Base-by-base conservation (phyloP, 2,888 invertebrate species). In the Sminthurides aquaticus region DNA sequence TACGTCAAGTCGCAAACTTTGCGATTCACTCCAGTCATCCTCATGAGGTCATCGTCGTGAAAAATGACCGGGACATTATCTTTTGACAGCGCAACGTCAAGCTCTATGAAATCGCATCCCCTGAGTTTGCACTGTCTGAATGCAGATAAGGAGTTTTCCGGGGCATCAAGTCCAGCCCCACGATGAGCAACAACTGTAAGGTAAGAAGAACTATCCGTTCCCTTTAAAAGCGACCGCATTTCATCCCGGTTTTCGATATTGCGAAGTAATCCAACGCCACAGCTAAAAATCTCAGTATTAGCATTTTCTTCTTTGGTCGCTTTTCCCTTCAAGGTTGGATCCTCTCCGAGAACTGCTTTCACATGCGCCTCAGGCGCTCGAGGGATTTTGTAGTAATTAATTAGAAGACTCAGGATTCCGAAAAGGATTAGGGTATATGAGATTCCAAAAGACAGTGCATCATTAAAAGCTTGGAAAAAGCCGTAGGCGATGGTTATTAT, bases 91-190 rank as follows among this genome's bases (percentile, higher is more conserved):
- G 84, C 79, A 5, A 92, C 82, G 77, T 92, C 91, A 74, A 91
- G 82, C 78, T 92, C 91, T 1, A 92, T 82, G 26, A 86, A 86
- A 75, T 83, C 83, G 74, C 88, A 89, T 0, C 89, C 88, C 70
- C 84, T 83, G 60, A 84, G 83, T 64, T 84, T 84, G 69, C 89
- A 88, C 88, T 66, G 63, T 28, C 84, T 83, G 74, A 90, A 85
- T 1, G 90, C 89, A 62, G 83, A 82, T 69, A 90, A 77, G 69
- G 87, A 89, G 78, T 90, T 90, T 79, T 90, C 90, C 0, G 90
- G 90, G 2, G 87, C 89, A 79, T 90, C 89, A 54, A 86, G 79
- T 1, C 61, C 60, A 72, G 74, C 66, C n/a, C 62, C 62, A 18
- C 62, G 56, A 34, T 62, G 62, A 48, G 55, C 62, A 22, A 62